Evolutionary conservation across 2,888 invertebrate species (phyloP).

Genomic region (Trissolcus brochymenae): DNA sequence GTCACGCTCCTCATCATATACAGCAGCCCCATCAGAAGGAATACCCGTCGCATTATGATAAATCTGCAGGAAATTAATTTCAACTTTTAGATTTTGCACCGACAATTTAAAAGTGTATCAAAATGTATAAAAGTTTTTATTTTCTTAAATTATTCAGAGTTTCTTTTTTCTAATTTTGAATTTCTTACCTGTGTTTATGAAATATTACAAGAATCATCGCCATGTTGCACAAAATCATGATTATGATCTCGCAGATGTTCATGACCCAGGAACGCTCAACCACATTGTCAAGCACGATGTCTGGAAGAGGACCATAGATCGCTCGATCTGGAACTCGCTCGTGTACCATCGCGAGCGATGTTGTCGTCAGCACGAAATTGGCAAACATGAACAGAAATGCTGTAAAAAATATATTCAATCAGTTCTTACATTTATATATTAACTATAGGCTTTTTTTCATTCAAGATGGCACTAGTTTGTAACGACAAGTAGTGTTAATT

Average conservation of each 20-base stretch:
- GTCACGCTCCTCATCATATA: slow-evolving; percentile 92
- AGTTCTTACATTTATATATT: too few relatives aligned
- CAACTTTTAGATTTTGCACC: background rate
- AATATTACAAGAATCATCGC: slow-evolving; percentile 87
- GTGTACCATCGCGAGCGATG: slow-evolving; percentile 90
- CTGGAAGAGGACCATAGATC: slow-evolving; percentile 86
- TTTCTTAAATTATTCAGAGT: background rate
- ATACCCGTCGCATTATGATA: slow-evolving; percentile 88
- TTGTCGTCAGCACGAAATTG: slow-evolving; percentile 82
- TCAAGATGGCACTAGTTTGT: too few relatives aligned
- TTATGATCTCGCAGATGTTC: slow-evolving; percentile 89
- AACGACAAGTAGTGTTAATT: background rate
- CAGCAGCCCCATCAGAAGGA: slow-evolving; percentile 87
- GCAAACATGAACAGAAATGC: slow-evolving; percentile 81
- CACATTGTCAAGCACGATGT: slow-evolving; percentile 88
- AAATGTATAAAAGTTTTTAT: background rate
- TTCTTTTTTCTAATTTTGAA: background rate
- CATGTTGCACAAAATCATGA: slow-evolving; percentile 87
- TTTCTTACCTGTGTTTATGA: slow-evolving; percentile 87
- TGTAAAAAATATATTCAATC: slow-evolving; percentile 69
- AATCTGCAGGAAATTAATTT: slow-evolving; percentile 77
- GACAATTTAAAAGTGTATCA: background rate
- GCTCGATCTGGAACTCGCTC: slow-evolving; percentile 89
- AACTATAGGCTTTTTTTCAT: too few relatives aligned
- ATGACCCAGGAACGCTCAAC: slow-evolving; percentile 87